Percentiles rank a stretch among this genome's conserved stretches.
phyloP scores from a whole-genome alignment of 2,113 vertebrate species.

The Amphiprion percula region DNA sequence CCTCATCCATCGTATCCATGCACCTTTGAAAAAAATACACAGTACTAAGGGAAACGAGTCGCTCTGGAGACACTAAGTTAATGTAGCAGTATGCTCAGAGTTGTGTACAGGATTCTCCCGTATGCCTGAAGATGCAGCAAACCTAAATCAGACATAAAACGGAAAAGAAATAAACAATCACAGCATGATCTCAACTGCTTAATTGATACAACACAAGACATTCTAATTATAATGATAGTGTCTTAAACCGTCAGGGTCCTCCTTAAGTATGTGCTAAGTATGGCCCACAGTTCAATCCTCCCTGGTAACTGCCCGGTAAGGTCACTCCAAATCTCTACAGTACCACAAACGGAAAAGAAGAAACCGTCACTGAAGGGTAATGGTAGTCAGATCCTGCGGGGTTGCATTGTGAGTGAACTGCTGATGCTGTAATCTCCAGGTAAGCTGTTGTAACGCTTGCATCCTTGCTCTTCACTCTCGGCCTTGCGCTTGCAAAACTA shows the following conservation, averaged over 20 bases:
- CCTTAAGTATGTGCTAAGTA: not conserved
- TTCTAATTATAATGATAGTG: not conserved
- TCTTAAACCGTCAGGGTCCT: not conserved
- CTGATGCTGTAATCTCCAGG: conserved; percentile 76
- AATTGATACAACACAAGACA: conserved; percentile 14
- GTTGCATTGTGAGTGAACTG: conserved; percentile 57
- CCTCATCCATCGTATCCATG: conserved; percentile 3
- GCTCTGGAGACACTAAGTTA: not conserved
- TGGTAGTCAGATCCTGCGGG: conserved; percentile 36
- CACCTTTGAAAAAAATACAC: conserved; percentile 18
- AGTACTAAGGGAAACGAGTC: conserved; percentile 18
- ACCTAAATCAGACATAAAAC: conserved; percentile 10
- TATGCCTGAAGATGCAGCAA: not conserved
- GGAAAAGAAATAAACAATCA: conserved; percentile 8
- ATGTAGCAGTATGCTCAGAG: not conserved
- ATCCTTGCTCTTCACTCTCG: conserved; percentile 38
- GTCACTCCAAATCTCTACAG: not conserved
- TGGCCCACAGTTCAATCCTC: conserved; percentile 11
- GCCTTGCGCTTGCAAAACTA: conserved; percentile 48
- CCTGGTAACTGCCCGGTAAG: not conserved
- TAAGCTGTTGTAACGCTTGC: conserved; percentile 64
- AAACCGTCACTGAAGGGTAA: conserved; percentile 1
- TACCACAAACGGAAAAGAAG: not conserved
- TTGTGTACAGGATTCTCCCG: not conserved
- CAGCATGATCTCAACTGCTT: not conserved